Evolutionary conservation across 2,113 vertebrate species (phyloP).

Genomic region (Hypocryptadius cinnamomeus): DNA sequence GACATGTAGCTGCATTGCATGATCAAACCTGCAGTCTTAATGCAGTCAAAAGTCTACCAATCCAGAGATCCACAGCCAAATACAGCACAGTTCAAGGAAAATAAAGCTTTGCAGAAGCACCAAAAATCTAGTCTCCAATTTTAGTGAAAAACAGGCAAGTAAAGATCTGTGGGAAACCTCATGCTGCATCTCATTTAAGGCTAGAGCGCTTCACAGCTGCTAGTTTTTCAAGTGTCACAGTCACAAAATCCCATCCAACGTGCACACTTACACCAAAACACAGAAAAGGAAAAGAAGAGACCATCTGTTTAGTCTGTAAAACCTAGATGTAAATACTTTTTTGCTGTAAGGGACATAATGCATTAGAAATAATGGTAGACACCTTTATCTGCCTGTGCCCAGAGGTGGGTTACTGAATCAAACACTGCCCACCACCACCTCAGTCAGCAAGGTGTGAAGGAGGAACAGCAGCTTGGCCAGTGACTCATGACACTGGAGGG

Average conservation of each 20-base stretch:
- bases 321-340: neutral
- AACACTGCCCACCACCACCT: neutral
- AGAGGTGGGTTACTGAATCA: neutral
- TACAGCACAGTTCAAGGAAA: neutral
- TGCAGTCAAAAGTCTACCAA: neutral
- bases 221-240: conserved; percentile 37
- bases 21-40: neutral
- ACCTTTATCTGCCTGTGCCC: neutral
- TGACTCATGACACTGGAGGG: neutral
- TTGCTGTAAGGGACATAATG: neutral
- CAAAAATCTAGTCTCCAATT: neutral
- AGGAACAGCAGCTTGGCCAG: neutral
- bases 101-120: neutral
- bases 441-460: neutral
- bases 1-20: neutral
- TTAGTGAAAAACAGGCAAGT: conserved; percentile 3
- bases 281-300: neutral
- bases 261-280: conserved; percentile 41
- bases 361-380: neutral
- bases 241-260: conserved; percentile 8
- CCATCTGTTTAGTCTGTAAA: conserved; percentile 34
- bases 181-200: conserved; percentile 28
- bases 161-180: conserved; percentile 17
- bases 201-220: neutral
- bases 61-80: neutral